Evolutionary conservation across 2,888 invertebrate genomes (phyloP).

Genomic region (Lymantria dispar): DNA sequence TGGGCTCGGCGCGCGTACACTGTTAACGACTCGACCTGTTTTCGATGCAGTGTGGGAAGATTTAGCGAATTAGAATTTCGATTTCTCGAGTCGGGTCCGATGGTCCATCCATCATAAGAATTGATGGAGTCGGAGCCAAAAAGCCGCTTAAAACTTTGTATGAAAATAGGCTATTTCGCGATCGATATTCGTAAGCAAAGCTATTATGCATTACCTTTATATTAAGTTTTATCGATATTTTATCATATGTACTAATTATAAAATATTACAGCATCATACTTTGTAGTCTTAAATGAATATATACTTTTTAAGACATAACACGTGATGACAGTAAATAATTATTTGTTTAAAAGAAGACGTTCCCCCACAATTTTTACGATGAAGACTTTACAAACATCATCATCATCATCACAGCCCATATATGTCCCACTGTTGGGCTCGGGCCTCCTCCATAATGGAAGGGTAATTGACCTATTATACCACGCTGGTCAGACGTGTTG

Average conservation of each 20-base stretch:
- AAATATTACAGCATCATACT: background rate
- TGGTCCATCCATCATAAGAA: conserved; percentile 79
- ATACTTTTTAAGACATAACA: background rate
- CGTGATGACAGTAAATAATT: too few species aligned
- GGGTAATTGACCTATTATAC: too few species aligned
- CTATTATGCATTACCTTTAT: conserved; percentile 61
- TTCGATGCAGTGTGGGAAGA: conserved; percentile 77
- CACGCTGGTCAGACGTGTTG: too few species aligned
- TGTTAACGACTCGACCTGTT: conserved; percentile 79
- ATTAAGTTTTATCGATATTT: background rate
- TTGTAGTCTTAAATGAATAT: background rate
- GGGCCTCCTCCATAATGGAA: too few species aligned
- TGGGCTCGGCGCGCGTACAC: conserved; percentile 52
- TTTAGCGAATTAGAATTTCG: conserved; percentile 82
- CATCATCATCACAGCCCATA: too few species aligned
- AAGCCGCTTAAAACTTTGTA: conserved; percentile 59
- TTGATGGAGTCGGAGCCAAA: conserved; percentile 80
- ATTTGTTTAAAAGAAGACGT: too few species aligned
- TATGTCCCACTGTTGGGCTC: too few species aligned
- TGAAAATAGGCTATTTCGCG: conserved; percentile 71
- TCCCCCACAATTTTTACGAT: too few species aligned
- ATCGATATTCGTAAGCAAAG: conserved; percentile 70
- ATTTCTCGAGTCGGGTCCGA: conserved; percentile 63
- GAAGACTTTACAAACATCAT: too few species aligned
- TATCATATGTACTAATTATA: background rate